These are phyloP conservation scores for Cyclina sinensis DNA, from an alignment of 1,140 invertebrate genomes.

Conservation along the genomic window DNA sequence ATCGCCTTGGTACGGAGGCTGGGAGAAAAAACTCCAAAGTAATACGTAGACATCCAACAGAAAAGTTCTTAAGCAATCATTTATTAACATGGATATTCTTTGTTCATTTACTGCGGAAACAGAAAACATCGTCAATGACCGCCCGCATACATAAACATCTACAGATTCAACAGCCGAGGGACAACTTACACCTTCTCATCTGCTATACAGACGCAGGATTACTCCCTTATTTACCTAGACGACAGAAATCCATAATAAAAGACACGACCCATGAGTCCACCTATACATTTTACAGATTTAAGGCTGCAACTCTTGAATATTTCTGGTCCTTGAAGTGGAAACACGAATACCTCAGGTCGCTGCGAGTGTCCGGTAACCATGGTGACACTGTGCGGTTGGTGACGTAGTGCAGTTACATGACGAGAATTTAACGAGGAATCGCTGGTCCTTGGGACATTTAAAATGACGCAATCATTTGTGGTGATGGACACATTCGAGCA, in stretches of 20 bases:
- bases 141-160: not conserved
- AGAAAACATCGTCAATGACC: not conserved
- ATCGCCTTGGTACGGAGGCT: not conserved
- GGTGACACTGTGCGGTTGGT: not conserved
- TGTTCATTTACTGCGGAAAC: not conserved
- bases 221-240: not conserved
- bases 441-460: no score
- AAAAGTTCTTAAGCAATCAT: not conserved
- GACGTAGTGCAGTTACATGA: conserved; percentile 47
- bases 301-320: not conserved
- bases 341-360: no score
- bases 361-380: conserved; percentile 8
- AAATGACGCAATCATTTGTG: no score
- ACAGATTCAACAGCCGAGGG: not conserved
- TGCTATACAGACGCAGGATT: no score
- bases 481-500: no score
- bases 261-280: not conserved
- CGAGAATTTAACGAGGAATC: not conserved
- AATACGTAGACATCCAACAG: not conserved
- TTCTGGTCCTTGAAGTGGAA: conserved; percentile 2
- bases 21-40: not conserved
- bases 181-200: not conserved
- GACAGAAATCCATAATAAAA: not conserved
- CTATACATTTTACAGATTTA: not conserved
- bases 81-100: not conserved